Percentiles rank a stretch among this genome's conserved stretches.
These are phyloP conservation scores for Phylloscopus trochilus DNA, from an alignment of 2,113 vertebrate genomes.

Conservation along the genomic window DNA sequence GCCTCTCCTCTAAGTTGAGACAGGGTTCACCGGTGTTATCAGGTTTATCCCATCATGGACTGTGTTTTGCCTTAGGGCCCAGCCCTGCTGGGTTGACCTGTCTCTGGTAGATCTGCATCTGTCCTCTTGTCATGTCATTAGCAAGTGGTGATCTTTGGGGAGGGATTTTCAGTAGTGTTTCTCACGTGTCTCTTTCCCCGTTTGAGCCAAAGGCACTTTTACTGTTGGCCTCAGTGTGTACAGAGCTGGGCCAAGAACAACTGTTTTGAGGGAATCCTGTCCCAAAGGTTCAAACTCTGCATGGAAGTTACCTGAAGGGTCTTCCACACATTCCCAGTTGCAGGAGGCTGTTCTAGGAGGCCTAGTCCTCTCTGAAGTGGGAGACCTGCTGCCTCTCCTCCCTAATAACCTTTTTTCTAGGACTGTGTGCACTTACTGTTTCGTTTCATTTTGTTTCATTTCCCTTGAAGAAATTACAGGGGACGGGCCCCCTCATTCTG, in stretches of 20 bases:
- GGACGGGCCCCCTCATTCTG: conserved; percentile 90
- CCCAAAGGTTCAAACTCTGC: not conserved
- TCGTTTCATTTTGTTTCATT: not conserved
- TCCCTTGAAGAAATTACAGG: conserved; percentile 83
- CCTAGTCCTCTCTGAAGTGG: not conserved
- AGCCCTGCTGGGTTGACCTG: not conserved
- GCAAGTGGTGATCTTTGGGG: not conserved
- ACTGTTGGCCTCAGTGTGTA: not conserved
- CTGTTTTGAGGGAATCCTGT: not conserved
- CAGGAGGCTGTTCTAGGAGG: not conserved
- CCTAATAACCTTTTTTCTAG: not conserved
- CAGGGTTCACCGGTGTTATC: not conserved
- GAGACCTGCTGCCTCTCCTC: not conserved
- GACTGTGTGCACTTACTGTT: not conserved
- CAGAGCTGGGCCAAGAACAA: not conserved
- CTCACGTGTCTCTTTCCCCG: not conserved
- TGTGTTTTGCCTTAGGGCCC: not conserved
- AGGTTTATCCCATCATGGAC: not conserved
- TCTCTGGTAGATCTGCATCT: not conserved
- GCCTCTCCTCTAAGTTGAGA: not conserved
- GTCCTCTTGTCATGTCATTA: not conserved
- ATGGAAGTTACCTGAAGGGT: not conserved
- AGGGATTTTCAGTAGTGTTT: not conserved
- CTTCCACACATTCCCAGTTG: not conserved
- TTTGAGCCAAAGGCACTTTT: not conserved